A percentile compares a stretch with the other conserved stretches of the same genome.
Conservation (phyloP, 2,113 vertebrate genomes). For the Phocoena phocoena region DNA sequence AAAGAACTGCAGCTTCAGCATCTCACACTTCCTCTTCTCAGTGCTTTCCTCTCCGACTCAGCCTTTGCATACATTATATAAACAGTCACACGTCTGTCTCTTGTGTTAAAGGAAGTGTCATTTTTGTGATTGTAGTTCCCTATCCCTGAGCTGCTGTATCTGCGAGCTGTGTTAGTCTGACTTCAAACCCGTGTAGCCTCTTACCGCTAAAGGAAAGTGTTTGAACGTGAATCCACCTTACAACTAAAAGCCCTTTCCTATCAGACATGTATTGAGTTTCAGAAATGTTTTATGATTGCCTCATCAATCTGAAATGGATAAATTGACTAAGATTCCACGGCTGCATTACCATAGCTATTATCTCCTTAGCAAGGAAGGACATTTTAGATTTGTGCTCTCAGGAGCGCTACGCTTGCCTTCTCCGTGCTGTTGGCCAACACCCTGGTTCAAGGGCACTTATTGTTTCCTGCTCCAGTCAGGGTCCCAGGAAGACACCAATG, state of each 20-base stretch:
- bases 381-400: neutral
- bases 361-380: neutral
- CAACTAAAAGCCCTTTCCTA: neutral
- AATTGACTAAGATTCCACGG: neutral
- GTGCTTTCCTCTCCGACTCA: neutral
- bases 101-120: neutral
- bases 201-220: neutral
- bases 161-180: neutral
- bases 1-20: constrained; percentile 57
- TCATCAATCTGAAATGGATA: neutral
- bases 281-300: neutral
- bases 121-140: neutral
- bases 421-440: neutral
- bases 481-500: neutral
- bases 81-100: neutral
- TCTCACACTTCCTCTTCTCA: neutral
- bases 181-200: neutral
- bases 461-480: neutral
- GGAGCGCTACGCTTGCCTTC: neutral
- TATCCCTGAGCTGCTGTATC: neutral
- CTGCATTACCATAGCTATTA: neutral
- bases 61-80: neutral
- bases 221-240: neutral
- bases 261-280: neutral
- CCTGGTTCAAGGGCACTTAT: neutral